Conservation (phyloP, 2,888 invertebrate species). For the Chrysodeixis includens region DNA sequence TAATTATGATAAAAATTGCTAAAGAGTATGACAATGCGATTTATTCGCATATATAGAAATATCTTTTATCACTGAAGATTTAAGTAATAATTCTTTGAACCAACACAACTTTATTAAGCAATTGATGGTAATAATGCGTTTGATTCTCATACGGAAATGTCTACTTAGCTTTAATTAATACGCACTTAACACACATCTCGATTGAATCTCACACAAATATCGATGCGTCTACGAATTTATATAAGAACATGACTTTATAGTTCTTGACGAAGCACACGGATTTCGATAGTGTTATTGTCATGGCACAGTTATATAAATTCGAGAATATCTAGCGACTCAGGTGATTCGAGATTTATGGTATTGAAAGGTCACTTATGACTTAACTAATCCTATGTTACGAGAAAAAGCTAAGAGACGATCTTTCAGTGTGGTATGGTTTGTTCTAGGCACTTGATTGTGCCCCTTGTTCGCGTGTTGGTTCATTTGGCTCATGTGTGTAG, state of each 20-base stretch:
- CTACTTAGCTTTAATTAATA: constrained; percentile 23
- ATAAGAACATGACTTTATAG: constrained; percentile 34
- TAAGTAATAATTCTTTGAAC: too few relatives aligned
- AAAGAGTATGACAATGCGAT: too few relatives aligned
- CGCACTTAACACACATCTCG: constrained; percentile 31
- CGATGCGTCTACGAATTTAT: constrained; percentile 25
- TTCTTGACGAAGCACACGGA: constrained; percentile 10
- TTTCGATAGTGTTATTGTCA: constrained; percentile 27
- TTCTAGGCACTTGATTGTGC: too few relatives aligned
- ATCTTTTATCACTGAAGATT: too few relatives aligned
- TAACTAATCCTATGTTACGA: neutral
- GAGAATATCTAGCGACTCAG: neutral
- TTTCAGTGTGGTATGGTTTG: too few relatives aligned
- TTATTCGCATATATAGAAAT: too few relatives aligned
- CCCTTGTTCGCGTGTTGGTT: too few relatives aligned
- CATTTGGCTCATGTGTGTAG: too few relatives aligned
- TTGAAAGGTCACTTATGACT: neutral
- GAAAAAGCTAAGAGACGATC: too few relatives aligned
- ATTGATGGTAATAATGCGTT: neutral
- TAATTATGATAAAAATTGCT: too few relatives aligned
- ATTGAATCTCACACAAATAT: constrained; percentile 28
- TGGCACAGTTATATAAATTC: constrained; percentile 17
- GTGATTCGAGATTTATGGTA: neutral
- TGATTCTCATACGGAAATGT: constrained; percentile 6
- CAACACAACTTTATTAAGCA: too few relatives aligned